phyloP scores from a whole-genome alignment of 2,888 invertebrate species.

The Rhingia campestris region DNA sequence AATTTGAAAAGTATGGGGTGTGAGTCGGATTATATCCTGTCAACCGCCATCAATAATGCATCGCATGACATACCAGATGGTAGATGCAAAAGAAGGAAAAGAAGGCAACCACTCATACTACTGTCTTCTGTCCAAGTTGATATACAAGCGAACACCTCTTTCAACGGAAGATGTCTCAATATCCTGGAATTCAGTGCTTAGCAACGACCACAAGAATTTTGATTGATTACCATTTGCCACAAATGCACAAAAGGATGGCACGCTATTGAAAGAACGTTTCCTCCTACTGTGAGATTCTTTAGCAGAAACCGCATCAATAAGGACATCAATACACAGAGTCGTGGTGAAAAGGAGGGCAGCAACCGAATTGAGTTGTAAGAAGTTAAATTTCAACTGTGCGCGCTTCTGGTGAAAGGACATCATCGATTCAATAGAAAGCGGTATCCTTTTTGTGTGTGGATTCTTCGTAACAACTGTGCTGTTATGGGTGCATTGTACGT shows the following conservation, averaged over 20 bases:
- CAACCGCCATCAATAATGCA: not conserved
- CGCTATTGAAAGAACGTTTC: conserved; percentile 23
- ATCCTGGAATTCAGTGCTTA: conserved; percentile 12
- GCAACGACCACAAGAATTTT: conserved; percentile 20
- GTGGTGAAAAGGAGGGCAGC: conserved; percentile 19
- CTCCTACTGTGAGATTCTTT: conserved; percentile 41
- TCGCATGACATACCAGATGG: not conserved
- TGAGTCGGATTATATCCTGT: not conserved
- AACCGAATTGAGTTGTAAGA: conserved; percentile 59
- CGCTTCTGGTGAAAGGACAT: conserved; percentile 32
- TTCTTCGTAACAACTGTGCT: conserved; percentile 45
- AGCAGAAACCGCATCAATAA: conserved; percentile 58
- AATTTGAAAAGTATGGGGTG: not conserved
- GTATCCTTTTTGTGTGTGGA: conserved; percentile 32
- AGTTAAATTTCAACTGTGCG: conserved; percentile 50
- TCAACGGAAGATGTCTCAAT: conserved; percentile 1
- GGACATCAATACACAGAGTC: conserved; percentile 21
- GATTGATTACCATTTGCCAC: conserved; percentile 55
- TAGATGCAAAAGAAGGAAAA: not conserved
- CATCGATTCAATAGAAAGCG: conserved; percentile 38
- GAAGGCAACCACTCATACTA: not conserved
- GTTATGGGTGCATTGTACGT: conserved; percentile 59
- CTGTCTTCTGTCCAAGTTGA: not conserved
- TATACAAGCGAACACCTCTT: not conserved
- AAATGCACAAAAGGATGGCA: conserved; percentile 24